Conservation (phyloP, 2,113 vertebrate species). For the Cacatua alba region DNA sequence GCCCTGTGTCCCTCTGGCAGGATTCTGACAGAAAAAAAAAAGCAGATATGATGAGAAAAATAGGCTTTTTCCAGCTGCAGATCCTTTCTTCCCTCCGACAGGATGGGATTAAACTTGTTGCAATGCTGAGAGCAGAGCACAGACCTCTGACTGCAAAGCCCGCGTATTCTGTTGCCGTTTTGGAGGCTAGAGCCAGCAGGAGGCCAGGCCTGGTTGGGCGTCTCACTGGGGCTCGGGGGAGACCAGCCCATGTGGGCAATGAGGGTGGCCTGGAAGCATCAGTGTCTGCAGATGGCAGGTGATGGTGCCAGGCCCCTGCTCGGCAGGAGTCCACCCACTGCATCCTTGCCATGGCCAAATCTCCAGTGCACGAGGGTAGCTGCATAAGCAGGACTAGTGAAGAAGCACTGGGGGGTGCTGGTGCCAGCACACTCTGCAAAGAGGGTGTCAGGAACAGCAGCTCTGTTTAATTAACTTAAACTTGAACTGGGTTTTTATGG, state of each 20-base stretch:
- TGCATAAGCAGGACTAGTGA: accelerated
- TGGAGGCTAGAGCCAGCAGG: accelerated
- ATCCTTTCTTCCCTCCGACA: accelerated
- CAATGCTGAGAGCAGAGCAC: neutral
- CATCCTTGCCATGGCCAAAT: accelerated
- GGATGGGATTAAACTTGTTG: neutral
- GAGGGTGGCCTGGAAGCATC: accelerated
- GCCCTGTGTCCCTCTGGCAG: neutral
- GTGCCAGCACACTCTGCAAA: neutral
- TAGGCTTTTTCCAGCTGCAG: accelerated
- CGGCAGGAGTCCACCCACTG: accelerated
- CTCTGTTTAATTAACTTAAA: constrained; percentile 15
- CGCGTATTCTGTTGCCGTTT: accelerated
- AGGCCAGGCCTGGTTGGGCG: accelerated
- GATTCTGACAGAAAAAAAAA: accelerated
- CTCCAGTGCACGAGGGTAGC: accelerated
- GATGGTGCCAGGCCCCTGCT: accelerated
- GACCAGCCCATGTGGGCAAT: accelerated
- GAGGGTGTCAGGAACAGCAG: neutral
- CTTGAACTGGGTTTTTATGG: neutral
- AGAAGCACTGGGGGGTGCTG: accelerated
- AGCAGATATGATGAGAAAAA: accelerated
- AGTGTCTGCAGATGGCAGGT: accelerated
- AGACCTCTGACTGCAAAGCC: neutral
- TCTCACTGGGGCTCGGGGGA: accelerated